Percentiles rank a stretch among this genome's conserved stretches.
phyloP scores from a whole-genome alignment of 2,113 vertebrate species.

The Pontoporia blainvillei region DNA sequence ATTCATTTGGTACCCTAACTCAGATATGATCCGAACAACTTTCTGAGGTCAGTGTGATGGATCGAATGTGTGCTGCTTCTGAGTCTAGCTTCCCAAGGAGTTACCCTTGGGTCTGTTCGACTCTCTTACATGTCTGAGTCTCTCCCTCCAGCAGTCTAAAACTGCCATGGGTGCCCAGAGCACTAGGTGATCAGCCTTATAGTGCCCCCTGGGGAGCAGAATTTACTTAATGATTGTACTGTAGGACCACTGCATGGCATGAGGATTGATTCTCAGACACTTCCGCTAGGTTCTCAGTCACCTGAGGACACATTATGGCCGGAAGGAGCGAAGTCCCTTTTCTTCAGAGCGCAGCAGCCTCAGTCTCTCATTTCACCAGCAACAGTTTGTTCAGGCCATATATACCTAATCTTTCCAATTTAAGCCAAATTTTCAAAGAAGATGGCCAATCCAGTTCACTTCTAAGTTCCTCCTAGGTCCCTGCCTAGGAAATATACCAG shows the following conservation, averaged over 20 bases:
- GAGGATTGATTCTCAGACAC: background rate
- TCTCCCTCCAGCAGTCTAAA: background rate
- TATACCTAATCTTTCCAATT: background rate
- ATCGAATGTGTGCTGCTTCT: background rate
- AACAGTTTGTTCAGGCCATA: background rate
- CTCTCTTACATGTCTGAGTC: background rate
- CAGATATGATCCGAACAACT: background rate
- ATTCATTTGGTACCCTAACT: background rate
- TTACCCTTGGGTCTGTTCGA: background rate
- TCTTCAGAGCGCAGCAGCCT: background rate
- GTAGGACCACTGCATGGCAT: background rate
- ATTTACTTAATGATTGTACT: background rate
- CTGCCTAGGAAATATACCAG: background rate
- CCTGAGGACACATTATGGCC: background rate
- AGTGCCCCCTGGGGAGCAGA: background rate
- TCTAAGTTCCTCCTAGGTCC: background rate
- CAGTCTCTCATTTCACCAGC: background rate
- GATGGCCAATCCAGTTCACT: background rate
- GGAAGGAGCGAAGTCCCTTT: background rate
- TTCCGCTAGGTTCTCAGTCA: background rate
- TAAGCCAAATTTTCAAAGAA: background rate
- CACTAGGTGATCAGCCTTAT: background rate
- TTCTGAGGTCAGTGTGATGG: background rate
- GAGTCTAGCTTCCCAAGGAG: background rate
- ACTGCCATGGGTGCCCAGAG: background rate